phyloP scores from a whole-genome alignment of 2,888 invertebrate genomes.

The Dicyrtomina minuta region DNA sequence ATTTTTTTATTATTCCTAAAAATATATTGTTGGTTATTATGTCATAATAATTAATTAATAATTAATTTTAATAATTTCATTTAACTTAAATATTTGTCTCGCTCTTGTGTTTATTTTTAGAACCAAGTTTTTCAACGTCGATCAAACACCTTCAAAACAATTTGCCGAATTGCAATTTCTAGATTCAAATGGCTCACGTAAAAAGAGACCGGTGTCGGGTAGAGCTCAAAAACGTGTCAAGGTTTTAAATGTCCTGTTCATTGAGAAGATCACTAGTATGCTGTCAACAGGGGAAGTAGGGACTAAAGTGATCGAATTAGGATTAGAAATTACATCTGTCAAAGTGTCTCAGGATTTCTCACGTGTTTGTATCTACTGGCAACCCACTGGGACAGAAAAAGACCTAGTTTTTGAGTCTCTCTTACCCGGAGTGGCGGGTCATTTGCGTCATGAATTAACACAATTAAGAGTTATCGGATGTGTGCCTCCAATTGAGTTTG shows the following conservation, averaged over 20 bases:
- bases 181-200: slow-evolving; percentile 3
- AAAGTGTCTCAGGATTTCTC: slow-evolving; percentile 68
- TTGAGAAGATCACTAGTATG: slow-evolving; percentile 76
- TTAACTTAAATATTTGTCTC: too few relatives aligned
- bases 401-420: slow-evolving; percentile 61
- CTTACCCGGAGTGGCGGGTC: slow-evolving; percentile 63
- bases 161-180: slow-evolving; percentile 35
- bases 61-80: not conserved
- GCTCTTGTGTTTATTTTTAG: too few relatives aligned
- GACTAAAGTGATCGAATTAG: slow-evolving; percentile 63
- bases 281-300: slow-evolving; percentile 70
- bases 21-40: too few relatives aligned
- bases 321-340: slow-evolving; percentile 72
- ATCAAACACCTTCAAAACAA: slow-evolving; percentile 31
- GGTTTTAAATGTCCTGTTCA: slow-evolving; percentile 77
- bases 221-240: slow-evolving; percentile 60
- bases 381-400: slow-evolving; percentile 54
- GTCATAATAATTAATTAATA: too few relatives aligned
- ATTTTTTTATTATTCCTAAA: too few relatives aligned
- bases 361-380: slow-evolving; percentile 71
- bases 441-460: slow-evolving; percentile 71
- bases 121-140: slow-evolving; percentile 38
- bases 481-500: slow-evolving; percentile 72
- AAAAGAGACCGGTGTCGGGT: slow-evolving; percentile 28
- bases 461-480: slow-evolving; percentile 72